Evolutionary conservation across 2,888 invertebrate genomes (phyloP), one percentile per base, ranked within the genome.

Genomic region (Gibbula magus): DNA sequence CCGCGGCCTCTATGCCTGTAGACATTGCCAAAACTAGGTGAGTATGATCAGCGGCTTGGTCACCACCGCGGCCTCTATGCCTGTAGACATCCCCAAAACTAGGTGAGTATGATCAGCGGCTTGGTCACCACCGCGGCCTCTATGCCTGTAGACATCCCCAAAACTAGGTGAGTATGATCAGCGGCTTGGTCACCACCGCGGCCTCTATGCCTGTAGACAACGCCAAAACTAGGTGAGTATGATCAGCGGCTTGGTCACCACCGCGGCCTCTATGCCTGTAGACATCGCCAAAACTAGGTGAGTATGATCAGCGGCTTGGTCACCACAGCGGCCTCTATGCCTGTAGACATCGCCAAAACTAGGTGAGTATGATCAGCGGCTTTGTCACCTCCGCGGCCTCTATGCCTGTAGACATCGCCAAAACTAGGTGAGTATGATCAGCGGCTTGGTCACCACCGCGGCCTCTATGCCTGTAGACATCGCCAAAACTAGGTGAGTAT

Each of bases 181-280:
- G 98, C 79, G 99, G 99, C 1, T 95, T 99, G 29, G 95, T 99
- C 85, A 99, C 99, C 76, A 99, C 99, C 20, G 95, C 96, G 76
- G 98, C 98, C 10, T 99, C 99, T 0, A 98, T 99, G 98, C 99
- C 99, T 0, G 97, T 99, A 16, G 99, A 99, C 93, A 99, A 99
- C 92, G n/a, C n/a, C n/a, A n/a, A n/a, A n/a, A n/a, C n/a, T n/a
- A n/a, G 82, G 96, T 98, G 76, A 98, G 98, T 85, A 99, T 99
- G 99, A 96, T 99, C 85, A 98, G 98, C 79, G 99, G 99, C 1
- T 95, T 99, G 29, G 95, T 99, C 85, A 99, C 99, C 76, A 99
- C 99, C 20, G 95, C 96, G 76, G 98, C 98, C 10, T 99, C 99
- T 0, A 98, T 99, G 98, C 99, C 99, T 0, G 97, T 99, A 16